phyloP scores from a whole-genome alignment of 1,140 invertebrate genomes.

The Phenacoccus solenopsis region DNA sequence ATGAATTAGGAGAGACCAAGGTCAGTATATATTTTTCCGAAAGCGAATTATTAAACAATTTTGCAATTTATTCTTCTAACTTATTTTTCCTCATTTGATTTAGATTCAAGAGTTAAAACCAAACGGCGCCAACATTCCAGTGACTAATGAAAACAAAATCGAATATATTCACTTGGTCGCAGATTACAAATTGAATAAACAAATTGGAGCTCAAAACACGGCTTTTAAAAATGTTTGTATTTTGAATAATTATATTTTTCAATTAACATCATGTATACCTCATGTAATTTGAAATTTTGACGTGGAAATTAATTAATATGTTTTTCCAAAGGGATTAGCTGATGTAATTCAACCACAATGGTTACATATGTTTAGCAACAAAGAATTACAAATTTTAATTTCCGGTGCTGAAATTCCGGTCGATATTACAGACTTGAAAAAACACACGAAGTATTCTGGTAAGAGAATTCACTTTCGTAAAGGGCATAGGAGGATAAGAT shows the following conservation, averaged over 20 bases:
- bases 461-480: too few relatives aligned
- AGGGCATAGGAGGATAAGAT: too few relatives aligned
- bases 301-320: constrained; percentile 10
- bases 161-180: constrained; percentile 95
- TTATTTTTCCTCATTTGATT: too few relatives aligned
- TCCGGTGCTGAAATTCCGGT: constrained; percentile 87
- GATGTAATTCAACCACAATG: constrained; percentile 82
- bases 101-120: constrained; percentile 80
- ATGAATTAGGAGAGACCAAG: constrained; percentile 80
- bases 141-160: constrained; percentile 82
- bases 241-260: constrained; percentile 12
- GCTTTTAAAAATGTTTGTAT: constrained; percentile 18
- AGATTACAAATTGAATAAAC: constrained; percentile 88
- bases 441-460: constrained; percentile 69
- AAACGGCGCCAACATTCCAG: constrained; percentile 73
- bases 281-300: constrained; percentile 7
- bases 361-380: constrained; percentile 88
- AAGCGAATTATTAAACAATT: constrained; percentile 11
- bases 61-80: constrained; percentile 14
- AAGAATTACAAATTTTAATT: constrained; percentile 86
- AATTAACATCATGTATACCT: background rate
- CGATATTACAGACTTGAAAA: constrained; percentile 75
- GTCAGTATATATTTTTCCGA: constrained; percentile 33
- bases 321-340: constrained; percentile 49
- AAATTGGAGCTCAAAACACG: constrained; percentile 46